phyloP scores from a whole-genome alignment of 1,140 invertebrate genomes.

The Tetragonula clypearis region DNA sequence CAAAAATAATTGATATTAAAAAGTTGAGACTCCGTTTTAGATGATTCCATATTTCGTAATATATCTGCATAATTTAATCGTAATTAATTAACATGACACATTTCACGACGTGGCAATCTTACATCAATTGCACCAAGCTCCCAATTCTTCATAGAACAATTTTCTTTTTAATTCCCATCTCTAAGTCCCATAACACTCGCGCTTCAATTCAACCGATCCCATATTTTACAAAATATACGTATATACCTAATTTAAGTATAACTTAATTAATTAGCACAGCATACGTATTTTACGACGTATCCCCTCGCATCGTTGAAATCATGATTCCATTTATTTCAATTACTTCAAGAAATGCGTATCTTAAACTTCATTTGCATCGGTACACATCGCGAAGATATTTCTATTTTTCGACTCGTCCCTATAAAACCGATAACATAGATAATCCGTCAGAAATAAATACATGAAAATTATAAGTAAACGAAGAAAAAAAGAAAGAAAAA shows the following conservation, averaged over 20 bases:
- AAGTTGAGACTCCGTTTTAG: neutral
- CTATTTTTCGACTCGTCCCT: neutral
- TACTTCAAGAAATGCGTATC: neutral
- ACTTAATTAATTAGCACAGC: too few relatives aligned
- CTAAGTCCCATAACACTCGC: too few relatives aligned
- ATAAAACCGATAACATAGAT: neutral
- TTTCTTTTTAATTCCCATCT: too few relatives aligned
- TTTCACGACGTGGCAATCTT: neutral
- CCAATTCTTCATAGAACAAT: too few relatives aligned
- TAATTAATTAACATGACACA: neutral
- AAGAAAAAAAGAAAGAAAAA: neutral
- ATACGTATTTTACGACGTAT: too few relatives aligned
- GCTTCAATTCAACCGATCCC: too few relatives aligned
- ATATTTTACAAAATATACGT: too few relatives aligned
- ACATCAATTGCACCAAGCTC: neutral
- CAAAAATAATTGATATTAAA: too few relatives aligned
- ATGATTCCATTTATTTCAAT: neutral
- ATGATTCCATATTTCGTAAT: neutral
- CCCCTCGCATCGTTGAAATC: too few relatives aligned
- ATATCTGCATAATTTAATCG: neutral
- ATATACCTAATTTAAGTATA: too few relatives aligned
- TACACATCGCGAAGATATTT: neutral
- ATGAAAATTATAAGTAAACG: neutral
- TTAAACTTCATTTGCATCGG: neutral
- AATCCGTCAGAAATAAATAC: neutral